Evolutionary conservation across 2,888 invertebrate species (phyloP).

Genomic region (Alviniconcha strummeri): DNA sequence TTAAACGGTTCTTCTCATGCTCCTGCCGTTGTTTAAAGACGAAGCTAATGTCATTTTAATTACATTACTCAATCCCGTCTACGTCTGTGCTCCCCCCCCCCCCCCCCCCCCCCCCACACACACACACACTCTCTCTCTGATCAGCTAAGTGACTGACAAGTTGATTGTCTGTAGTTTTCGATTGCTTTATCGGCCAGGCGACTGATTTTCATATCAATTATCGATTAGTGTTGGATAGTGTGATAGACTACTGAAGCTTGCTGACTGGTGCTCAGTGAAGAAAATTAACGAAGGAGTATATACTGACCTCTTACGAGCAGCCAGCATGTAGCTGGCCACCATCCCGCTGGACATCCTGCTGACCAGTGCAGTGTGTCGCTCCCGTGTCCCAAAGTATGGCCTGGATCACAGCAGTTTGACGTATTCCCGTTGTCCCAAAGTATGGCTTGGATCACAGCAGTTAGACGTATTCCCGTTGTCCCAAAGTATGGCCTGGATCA

Average conservation of each 20-base stretch:
- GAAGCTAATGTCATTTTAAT: background rate
- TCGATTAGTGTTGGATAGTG: no score
- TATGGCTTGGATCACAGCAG: background rate
- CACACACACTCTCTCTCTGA: no score
- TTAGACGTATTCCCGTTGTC: background rate
- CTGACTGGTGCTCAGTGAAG: no score
- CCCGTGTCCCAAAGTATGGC: background rate
- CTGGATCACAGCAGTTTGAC: background rate
- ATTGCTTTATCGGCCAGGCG: no score
- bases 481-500: background rate
- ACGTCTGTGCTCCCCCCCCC: no score
- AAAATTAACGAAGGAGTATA: background rate
- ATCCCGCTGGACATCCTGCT: slow-evolving; percentile 38
- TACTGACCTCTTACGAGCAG: slow-evolving; percentile 55
- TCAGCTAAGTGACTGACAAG: no score
- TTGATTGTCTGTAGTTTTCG: no score
- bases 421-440: background rate
- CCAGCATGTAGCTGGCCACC: slow-evolving; percentile 58
- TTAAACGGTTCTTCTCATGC: background rate
- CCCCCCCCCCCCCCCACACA: no score
- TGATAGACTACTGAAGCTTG: no score
- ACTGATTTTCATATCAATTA: no score
- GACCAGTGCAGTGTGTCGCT: background rate
- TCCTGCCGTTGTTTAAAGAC: background rate
- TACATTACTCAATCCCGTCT: background rate